phyloP scores from a whole-genome alignment of 2,113 vertebrate species.

The Seriola aureovittata region DNA sequence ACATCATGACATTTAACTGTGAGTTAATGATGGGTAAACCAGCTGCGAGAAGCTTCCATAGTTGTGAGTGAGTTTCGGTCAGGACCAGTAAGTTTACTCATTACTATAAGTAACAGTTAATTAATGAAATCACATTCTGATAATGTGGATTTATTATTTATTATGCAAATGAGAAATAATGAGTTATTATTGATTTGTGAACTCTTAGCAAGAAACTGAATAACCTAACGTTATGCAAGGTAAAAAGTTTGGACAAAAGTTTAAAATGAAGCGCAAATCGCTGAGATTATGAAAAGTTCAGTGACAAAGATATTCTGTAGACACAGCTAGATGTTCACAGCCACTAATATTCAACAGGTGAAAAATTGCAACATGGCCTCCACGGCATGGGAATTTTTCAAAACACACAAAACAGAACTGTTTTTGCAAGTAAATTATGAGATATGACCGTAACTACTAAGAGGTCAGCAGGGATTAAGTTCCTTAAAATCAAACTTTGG shows the following conservation, averaged over 20 bases:
- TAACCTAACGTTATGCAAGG: too few relatives aligned
- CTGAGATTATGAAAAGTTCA: background rate
- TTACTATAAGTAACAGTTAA: background rate
- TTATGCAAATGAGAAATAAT: too few relatives aligned
- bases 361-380: background rate
- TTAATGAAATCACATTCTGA: too few relatives aligned
- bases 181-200: too few relatives aligned
- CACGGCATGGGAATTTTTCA: background rate
- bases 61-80: background rate
- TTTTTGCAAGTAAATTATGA: background rate
- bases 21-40: constrained; percentile 2
- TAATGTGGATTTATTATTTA: too few relatives aligned
- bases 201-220: too few relatives aligned
- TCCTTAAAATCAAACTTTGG: constrained; percentile 20
- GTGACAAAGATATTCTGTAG: background rate
- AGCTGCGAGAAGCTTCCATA: background rate
- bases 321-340: background rate
- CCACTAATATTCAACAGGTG: background rate
- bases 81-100: background rate
- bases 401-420: background rate
- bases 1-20: background rate
- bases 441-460: background rate
- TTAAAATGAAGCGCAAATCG: background rate
- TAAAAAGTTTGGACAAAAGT: background rate
- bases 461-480: constrained; percentile 9